Base-by-base conservation (phyloP, 2,888 invertebrate species). In the Myopa testacea region DNA sequence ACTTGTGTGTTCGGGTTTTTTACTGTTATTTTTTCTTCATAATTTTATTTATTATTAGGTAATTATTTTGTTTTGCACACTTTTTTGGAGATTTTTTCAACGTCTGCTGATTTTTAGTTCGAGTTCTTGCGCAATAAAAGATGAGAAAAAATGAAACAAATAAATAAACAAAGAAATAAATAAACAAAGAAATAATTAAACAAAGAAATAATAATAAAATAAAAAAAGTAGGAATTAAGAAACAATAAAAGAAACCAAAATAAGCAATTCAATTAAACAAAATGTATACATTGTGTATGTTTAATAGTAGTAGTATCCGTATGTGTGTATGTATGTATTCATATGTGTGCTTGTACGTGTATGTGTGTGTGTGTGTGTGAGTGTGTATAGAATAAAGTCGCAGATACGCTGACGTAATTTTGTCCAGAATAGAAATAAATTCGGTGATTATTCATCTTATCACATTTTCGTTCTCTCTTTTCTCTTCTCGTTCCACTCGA, bases 371-470 rank as follows among this genome's bases (percentile, higher is more conserved):
- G 12, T 50, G 6, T 50, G 1, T 3, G 8, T 3, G 2, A 1
- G 26, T 26, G 26, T 14, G 14, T 14, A 50, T 50, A 50, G 10
- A 14, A n/a, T 16, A 5, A 38, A 58, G 60, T 19, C 58, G 62
- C 60, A 19, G 58, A 72, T 40, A 19, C n/a, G 72, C 45, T 72
- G 72, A 72, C 72, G 72, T 72, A 72, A 72, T 72, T 72, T 55
- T 14, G 37, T n/a, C 19, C 60, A 38, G 40, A 72, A 72, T 72
- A 72, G 72, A 60, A 55, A 71, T 55, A 26, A 52, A 45, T 72
- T 72, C 60, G 62, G 37, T 55, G 52, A 67, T 67, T 67, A 40
- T 67, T 37, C n/a, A 67, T 37, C 40, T 55, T 55, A n/a, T n/a
- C 55, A 55, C 16, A 12, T n/a, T 55, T 55, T n/a, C 14, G 55